Percentiles rank a stretch among this genome's conserved stretches.
These are phyloP conservation scores for Philotrypesis tridentata DNA, from an alignment of 1,140 invertebrate species.

Conservation along the genomic window DNA sequence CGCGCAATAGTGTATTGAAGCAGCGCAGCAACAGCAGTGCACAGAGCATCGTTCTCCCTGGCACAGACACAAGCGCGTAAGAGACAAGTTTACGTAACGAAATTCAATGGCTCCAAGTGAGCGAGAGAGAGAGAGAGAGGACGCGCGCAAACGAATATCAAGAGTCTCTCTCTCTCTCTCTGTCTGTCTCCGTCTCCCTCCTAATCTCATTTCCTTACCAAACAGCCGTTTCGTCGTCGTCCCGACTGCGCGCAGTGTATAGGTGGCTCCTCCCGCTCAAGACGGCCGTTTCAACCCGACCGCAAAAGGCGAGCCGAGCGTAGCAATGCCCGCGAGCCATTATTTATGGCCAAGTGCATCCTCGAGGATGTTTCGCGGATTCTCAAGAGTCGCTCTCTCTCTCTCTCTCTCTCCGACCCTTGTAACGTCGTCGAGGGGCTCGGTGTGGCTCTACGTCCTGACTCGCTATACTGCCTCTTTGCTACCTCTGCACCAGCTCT, in stretches of 20 bases:
- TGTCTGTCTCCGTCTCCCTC: neutral
- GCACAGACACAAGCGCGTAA: neutral
- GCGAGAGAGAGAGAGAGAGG: too few species aligned
- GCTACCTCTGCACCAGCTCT: too few species aligned
- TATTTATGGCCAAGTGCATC: slow-evolving; percentile 52
- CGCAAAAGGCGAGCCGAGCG: slow-evolving; percentile 13
- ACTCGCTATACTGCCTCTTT: neutral
- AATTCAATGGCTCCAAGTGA: neutral
- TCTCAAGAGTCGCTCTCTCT: slow-evolving; percentile 28
- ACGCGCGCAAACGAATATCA: slow-evolving; percentile 27
- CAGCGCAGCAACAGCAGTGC: too few species aligned
- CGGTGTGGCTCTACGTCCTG: neutral
- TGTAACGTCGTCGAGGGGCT: slow-evolving; percentile 2
- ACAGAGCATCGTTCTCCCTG: neutral
- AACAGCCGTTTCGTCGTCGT: neutral
- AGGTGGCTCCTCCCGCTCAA: neutral
- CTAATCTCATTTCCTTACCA: slow-evolving; percentile 35
- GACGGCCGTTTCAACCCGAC: neutral
- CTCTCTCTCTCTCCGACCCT: neutral
- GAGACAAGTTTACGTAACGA: slow-evolving; percentile 9
- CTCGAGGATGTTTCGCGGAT: slow-evolving; percentile 37
- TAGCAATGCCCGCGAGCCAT: slow-evolving; percentile 44
- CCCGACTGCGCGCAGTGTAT: neutral
- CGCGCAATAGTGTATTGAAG: too few species aligned
- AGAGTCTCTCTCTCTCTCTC: neutral